Evolutionary conservation across 1,140 invertebrate species (phyloP), one percentile per base, ranked within the genome.

Genomic region (Callitettix versicolor): DNA sequence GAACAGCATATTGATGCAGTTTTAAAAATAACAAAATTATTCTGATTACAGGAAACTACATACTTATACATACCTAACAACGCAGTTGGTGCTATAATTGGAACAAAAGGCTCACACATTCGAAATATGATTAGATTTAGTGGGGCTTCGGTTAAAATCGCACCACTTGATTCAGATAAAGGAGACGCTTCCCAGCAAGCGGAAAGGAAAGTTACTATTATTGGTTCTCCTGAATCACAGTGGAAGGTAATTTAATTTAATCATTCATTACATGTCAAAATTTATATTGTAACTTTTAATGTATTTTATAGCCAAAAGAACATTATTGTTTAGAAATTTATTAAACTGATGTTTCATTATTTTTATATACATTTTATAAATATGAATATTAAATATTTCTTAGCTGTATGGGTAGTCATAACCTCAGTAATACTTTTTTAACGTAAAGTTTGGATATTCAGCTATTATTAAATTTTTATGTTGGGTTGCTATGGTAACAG

Each of bases 31-130:
- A 53, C 26, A 26, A 43, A 55, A 18, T 48, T 48, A 49, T 4
- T 26, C 36, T 34, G 44, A 17, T 60, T 64, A 48, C 79, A 91
- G 76, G 91, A 95, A 72, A 92, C 89, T 3, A 90, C 89, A 9
- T 92, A 85, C 68, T 75, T 98, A 52, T 98, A 95, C 74, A 95
- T 98, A 73, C 95, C 95, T 24, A 96, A 96, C 67, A 91, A 89
- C 66, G 91, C 92, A 48, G 94, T 98, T 17, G 95, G 95, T 41
- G 94, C 94, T 44, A 93, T 97, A 42, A 98, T 98, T 64, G 95
- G 95, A 51, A 95, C 92, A 12, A 97, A 94, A 67, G 95, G 95
- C 22, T 88, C 88, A 1, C 89, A 97, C 69, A 98, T 98, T 61
- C 85, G 94, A 58, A 95, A 95, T 69, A 95, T 98, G 59, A 98